These are phyloP conservation scores for Eupsittula cactorum DNA, from an alignment of 2,113 vertebrate species.

Conservation along the genomic window DNA sequence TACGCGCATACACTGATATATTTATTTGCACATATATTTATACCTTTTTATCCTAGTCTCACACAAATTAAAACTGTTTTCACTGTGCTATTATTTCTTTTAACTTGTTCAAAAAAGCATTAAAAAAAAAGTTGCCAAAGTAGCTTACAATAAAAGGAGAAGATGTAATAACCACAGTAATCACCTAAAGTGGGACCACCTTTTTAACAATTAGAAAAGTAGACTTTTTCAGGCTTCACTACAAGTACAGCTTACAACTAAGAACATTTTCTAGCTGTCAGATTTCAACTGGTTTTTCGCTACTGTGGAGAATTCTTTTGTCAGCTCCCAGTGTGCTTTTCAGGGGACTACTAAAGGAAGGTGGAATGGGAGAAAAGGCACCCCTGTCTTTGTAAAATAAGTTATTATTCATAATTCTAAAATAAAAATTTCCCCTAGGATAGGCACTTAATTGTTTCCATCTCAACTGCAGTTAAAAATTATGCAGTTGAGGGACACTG, in stretches of 20 bases:
- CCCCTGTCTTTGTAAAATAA: not conserved
- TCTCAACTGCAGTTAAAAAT: not conserved
- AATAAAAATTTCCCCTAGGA: not conserved
- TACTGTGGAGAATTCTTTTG: conserved; percentile 27
- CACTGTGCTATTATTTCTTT: not conserved
- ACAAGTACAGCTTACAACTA: not conserved
- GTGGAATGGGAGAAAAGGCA: not conserved
- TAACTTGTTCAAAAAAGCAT: not conserved
- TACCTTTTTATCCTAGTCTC: not conserved
- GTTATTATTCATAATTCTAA: not conserved
- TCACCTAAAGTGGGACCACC: not conserved
- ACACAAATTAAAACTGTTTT: not conserved
- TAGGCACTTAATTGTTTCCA: not conserved
- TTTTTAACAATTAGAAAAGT: not conserved
- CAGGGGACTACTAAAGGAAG: not conserved
- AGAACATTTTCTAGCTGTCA: conserved; percentile 33
- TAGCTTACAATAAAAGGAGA: not conserved
- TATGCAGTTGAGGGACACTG: not conserved
- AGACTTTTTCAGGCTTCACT: not conserved
- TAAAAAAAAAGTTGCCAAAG: not conserved
- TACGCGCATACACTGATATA: not conserved
- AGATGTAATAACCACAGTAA: not conserved
- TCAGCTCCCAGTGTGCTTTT: not conserved
- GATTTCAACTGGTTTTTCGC: not conserved
- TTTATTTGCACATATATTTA: not conserved